Percentiles rank a stretch among this genome's conserved stretches.
Evolutionary conservation across 2,888 invertebrate species (phyloP).

Genomic region (Malachius bipustulatus): DNA sequence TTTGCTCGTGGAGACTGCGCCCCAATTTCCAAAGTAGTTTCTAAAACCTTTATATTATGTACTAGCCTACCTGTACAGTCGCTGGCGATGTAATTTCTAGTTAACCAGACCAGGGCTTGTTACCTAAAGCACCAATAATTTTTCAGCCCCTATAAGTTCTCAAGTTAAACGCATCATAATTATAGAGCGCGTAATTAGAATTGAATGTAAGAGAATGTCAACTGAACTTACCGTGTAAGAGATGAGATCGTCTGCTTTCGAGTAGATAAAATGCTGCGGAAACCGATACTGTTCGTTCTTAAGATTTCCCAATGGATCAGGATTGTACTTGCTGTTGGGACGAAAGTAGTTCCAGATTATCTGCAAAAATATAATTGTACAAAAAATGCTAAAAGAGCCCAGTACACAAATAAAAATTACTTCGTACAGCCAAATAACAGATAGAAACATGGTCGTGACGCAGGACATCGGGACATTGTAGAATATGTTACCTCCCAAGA

Average conservation of each 20-base stretch:
- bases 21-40: too few relatives aligned
- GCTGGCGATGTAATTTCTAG: too few relatives aligned
- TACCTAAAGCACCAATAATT: too few relatives aligned
- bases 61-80: too few relatives aligned
- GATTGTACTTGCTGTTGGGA: constrained; percentile 35
- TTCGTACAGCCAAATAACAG: constrained; percentile 49
- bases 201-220: background rate
- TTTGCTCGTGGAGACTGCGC: too few relatives aligned
- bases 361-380: too few relatives aligned
- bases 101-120: too few relatives aligned
- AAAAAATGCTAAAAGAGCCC: constrained; percentile 8
- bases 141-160: too few relatives aligned
- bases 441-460: constrained; percentile 43
- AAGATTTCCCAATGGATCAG: constrained; percentile 47
- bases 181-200: too few relatives aligned
- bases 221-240: constrained; percentile 40
- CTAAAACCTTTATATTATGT: too few relatives aligned
- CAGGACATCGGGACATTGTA: constrained; percentile 46
- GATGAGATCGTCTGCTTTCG: constrained; percentile 56
- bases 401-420: constrained; percentile 29
- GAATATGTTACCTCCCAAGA: constrained; percentile 45
- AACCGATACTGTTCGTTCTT: constrained; percentile 47
- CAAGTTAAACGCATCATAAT: too few relatives aligned
- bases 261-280: constrained; percentile 64
- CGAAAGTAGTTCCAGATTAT: constrained; percentile 28